Evolutionary conservation across 1,140 invertebrate genomes (phyloP).

Genomic region (Phymastichus coffea): DNA sequence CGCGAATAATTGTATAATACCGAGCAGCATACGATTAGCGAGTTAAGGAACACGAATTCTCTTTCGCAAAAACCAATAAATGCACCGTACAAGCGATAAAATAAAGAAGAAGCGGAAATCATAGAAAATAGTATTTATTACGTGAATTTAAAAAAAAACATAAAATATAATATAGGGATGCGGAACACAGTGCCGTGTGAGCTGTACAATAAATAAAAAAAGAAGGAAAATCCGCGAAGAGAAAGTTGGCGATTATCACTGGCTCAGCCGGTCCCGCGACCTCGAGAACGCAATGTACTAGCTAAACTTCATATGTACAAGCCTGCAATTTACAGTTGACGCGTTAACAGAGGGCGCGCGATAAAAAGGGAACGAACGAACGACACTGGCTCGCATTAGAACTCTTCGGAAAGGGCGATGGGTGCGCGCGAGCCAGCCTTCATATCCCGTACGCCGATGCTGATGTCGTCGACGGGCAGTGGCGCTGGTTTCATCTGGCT

Average conservation of each 20-base stretch:
- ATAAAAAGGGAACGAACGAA: too few species aligned
- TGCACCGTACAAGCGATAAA: neutral
- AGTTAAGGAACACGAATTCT: neutral
- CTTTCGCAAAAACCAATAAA: neutral
- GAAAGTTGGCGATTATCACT: too few species aligned
- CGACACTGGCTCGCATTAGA: slow-evolving; percentile 58
- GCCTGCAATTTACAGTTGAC: too few species aligned
- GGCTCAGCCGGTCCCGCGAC: too few species aligned
- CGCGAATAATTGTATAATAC: too few species aligned
- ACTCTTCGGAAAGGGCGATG: slow-evolving; percentile 66
- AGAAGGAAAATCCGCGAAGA: neutral
- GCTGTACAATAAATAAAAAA: slow-evolving; percentile 8
- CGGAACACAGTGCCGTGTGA: neutral
- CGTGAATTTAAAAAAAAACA: slow-evolving; percentile 1
- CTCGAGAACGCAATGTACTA: too few species aligned
- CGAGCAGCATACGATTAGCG: too few species aligned
- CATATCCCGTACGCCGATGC: slow-evolving; percentile 59
- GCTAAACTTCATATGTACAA: too few species aligned
- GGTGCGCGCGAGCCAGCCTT: slow-evolving; percentile 63
- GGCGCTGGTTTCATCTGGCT: slow-evolving; percentile 67
- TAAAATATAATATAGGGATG: too few species aligned
- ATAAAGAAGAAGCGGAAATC: slow-evolving; percentile 7
- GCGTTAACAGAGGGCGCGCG: too few species aligned
- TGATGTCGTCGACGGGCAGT: slow-evolving; percentile 64
- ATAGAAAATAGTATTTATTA: slow-evolving; percentile 25